Evolutionary conservation across 2,888 invertebrate genomes (phyloP), one percentile per base, ranked within the genome.

Genomic region (Yponomeuta cagnagella): DNA sequence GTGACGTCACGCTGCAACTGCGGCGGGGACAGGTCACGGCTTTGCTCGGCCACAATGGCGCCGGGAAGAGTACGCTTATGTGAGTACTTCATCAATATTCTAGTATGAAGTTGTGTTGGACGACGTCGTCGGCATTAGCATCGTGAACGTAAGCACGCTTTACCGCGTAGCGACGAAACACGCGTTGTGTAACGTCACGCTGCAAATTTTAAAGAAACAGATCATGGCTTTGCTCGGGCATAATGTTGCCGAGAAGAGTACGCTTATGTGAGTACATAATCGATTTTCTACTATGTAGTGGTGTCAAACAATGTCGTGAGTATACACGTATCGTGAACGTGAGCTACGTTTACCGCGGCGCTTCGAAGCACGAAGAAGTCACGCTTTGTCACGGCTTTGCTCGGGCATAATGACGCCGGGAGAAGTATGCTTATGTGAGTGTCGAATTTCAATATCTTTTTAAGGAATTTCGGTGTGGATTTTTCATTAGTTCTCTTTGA

Each of bases 61-160:
- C 98, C 0, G 98, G 98, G 10, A 98, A 98, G 87, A 97, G 97
- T 30, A 98, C 98, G 0, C 95, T 98, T 0, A 97, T 97, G 97
- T 97, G 90, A 94, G 95, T 52, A 43, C 9, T 31, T 31, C 9
- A 10, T 65, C 23, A 23, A 8, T 8, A 43, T 33, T 6, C 9
- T 33, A 64, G 33, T 33, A 5, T 33, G 33, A 8, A 43, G 5
- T 43, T 43, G 43, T 43, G 43, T 43, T 5, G 15, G 5, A 58
- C 52, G 15, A 12, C 12, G 93, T 92, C 74, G 90, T 95, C 0
- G 97, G 98, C 1, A 96, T 98, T 9, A 94, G 95, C 70, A 94
- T 98, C 71, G 88, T 94, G 31, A 93, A 94, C 77, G 93, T 98
- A 15, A 93, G 93, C 69, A 98, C 96, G 84, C 86, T 94, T 63